Evolutionary conservation across 2,797 vertebrate species (phyloP).

Genomic region (Cossypha caffra): DNA sequence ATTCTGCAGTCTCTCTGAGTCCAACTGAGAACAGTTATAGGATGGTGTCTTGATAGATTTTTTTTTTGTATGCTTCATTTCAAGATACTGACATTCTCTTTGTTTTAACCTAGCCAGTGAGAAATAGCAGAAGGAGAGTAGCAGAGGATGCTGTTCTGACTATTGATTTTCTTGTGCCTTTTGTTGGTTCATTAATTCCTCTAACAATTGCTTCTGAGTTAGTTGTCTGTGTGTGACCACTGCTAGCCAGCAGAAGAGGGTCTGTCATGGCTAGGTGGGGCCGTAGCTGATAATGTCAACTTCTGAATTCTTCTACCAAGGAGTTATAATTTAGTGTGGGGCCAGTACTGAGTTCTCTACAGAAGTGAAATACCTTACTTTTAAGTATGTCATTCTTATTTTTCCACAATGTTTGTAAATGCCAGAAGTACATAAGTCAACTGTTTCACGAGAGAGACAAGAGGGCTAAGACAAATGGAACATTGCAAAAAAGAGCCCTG

Average conservation of each 20-base stretch:
- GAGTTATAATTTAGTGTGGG: not conserved
- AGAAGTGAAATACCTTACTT: not conserved
- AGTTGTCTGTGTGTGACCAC: not conserved
- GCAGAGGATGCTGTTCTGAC: conserved; percentile 34
- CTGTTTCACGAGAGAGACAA: not conserved
- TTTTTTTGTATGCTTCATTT: conserved; percentile 12
- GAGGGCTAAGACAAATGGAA: not conserved
- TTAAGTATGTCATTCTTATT: not conserved
- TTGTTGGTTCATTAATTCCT: conserved; percentile 57
- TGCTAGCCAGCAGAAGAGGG: not conserved
- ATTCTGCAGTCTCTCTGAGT: not conserved
- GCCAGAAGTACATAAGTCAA: not conserved
- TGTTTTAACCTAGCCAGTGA: conserved; percentile 40
- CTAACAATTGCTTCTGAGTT: conserved; percentile 34
- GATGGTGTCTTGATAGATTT: not conserved
- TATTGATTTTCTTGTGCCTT: conserved; percentile 59
- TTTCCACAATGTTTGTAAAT: not conserved
- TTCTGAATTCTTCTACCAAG: not conserved
- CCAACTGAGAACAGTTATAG: not conserved
- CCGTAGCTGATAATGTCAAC: not conserved
- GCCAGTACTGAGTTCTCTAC: not conserved
- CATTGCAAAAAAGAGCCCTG: not conserved
- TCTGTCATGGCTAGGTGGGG: not conserved
- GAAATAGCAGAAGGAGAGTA: conserved; percentile 5
- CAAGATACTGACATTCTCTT: conserved; percentile 23